Evolutionary conservation across 2,888 invertebrate genomes (phyloP), one percentile per base, ranked within the genome.

Genomic region (Atethmia centrago): DNA sequence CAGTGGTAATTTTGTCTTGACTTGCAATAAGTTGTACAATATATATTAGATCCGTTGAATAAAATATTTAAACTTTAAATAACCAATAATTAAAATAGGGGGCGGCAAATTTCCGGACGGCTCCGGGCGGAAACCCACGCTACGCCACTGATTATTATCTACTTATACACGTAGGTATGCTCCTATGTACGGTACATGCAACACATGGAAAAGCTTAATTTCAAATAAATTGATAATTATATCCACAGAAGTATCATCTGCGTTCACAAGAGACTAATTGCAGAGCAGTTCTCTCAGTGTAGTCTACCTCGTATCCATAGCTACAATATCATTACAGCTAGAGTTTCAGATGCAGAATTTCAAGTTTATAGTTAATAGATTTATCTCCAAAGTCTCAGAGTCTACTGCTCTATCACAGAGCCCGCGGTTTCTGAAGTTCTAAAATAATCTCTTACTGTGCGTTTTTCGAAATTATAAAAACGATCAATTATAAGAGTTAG

Each of bases 221-320:
- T 53, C 0, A n/a, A 51, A 53, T 19, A 10, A 53, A 45, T 45
- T 45, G 14, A 55, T n/a, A 70, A 45, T 56, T 55, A 45, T 31
- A 53, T 8, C 16, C 31, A n/a, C 19, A 28, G 40, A 25, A 21
- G 53, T 53, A 51, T n/a, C 21, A 31, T 51, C 12, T 51, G 21
- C 40, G 10, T 19, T 21, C 40, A 53, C 16, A 16, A 64, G 16
- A 70, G 2, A 70, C 28, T 63, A 51, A 28, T 64, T 69, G 51
- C 12, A 42, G 21, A 40, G n/a, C 31, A 62, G 69, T 21, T 51
- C 19, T 56, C 21, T 3, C 16, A 36, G 9, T 14, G 21, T 21
- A 21, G 36, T 49, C 47, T 68, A 25, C 16, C 25, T 70, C 16
- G 31, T 5, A 21, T 45, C 51, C 16, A 72, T 21, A 51, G n/a